These are phyloP conservation scores for Diloba caeruleocephala DNA, from an alignment of 2,888 invertebrate species.

Conservation along the genomic window DNA sequence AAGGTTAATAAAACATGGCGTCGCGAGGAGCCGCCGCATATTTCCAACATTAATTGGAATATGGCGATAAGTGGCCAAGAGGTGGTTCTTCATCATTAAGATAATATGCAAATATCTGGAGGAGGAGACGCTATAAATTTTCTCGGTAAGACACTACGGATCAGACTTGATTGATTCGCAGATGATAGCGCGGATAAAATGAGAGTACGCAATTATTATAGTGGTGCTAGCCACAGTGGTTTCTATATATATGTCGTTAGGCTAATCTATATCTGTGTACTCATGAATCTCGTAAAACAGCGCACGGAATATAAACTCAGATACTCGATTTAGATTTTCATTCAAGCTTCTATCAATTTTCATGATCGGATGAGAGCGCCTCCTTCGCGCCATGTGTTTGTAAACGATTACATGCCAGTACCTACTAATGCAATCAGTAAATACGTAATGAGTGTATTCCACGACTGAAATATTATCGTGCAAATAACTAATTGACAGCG, in stretches of 20 bases:
- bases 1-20: conserved; percentile 80
- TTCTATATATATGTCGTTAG: conserved; percentile 53
- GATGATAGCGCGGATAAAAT: conserved; percentile 69
- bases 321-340: conserved; percentile 53
- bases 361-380: conserved; percentile 38
- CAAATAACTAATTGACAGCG: conserved; percentile 52
- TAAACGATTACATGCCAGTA: conserved; percentile 45
- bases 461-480: conserved; percentile 29
- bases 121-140: conserved; percentile 73
- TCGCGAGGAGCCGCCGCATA: conserved; percentile 70
- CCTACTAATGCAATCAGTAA: conserved; percentile 37
- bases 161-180: conserved; percentile 75
- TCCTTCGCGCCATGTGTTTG: conserved; percentile 40
- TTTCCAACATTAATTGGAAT: conserved; percentile 83
- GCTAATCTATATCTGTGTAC: conserved; percentile 48
- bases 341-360: conserved; percentile 52
- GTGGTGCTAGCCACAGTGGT: conserved; percentile 43
- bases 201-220: conserved; percentile 58
- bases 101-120: conserved; percentile 80
- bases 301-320: conserved; percentile 43
- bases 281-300: conserved; percentile 51
- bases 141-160: conserved; percentile 62
- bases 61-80: conserved; percentile 77
- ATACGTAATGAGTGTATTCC: conserved; percentile 45
- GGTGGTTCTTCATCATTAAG: conserved; percentile 81